A percentile compares a stretch with the other conserved stretches of the same genome.
Evolutionary conservation across 2,797 vertebrate species (phyloP).

Genomic region (Crotalus adamanteus): DNA sequence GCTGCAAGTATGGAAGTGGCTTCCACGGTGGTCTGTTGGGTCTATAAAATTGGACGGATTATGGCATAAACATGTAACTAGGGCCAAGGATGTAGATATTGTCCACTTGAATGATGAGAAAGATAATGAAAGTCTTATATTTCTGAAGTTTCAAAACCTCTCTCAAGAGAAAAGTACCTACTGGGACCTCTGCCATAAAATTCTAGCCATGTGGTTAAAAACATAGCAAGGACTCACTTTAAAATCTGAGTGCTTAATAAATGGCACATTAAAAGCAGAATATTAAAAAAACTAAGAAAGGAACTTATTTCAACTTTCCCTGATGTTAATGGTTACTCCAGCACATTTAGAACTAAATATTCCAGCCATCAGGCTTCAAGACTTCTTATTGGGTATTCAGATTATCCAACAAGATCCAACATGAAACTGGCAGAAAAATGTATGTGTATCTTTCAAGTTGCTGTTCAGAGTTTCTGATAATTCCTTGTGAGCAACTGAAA

Average conservation of each 20-base stretch:
- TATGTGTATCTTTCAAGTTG: slow-evolving; percentile 43
- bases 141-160: neutral
- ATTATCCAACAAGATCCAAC: slow-evolving; percentile 24
- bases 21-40: neutral
- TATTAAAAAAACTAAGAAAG: neutral
- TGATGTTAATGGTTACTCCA: slow-evolving; percentile 28
- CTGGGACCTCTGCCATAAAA: neutral
- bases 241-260: neutral
- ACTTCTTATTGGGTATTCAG: slow-evolving; percentile 38
- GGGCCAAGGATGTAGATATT: neutral
- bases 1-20: neutral
- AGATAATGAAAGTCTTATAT: neutral
- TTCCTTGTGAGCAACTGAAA: slow-evolving; percentile 61
- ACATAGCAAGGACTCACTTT: neutral
- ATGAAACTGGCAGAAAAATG: slow-evolving; percentile 37
- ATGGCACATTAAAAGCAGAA: neutral
- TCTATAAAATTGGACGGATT: neutral
- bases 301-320: slow-evolving; percentile 6
- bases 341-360: slow-evolving; percentile 43
- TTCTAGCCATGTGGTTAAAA: neutral
- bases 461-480: slow-evolving; percentile 39
- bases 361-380: slow-evolving; percentile 43
- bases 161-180: neutral
- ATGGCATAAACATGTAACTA: neutral
- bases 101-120: neutral